Evolutionary conservation across 2,797 vertebrate species (phyloP), one percentile per base, ranked within the genome.

Genomic region (Borostomias antarcticus): DNA sequence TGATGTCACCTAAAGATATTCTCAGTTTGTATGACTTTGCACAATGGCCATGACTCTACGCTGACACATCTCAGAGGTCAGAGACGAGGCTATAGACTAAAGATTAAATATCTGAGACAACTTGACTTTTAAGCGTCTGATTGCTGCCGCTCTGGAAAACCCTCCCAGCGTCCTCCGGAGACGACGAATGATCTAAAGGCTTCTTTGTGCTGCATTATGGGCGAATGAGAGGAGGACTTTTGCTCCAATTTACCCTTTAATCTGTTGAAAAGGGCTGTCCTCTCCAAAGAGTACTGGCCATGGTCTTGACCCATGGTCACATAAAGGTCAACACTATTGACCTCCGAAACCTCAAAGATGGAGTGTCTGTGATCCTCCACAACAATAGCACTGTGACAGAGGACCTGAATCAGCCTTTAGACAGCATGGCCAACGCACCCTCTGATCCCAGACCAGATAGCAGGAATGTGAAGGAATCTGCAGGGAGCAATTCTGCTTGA

Each of bases 271-370:
- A 73, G 69, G 23, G 52, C 71, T 81, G 83, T 86, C 78, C 81
- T 68, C 5, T 7, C 37, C 64, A 78, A 47, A 68, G 70, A 76
- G 35, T 68, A 70, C 64, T 73, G 51, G 43, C 77, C 81, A 82
- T 79, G 70, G 78, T 79, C 78, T 61, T 77, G 81, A 83, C 85
- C 75, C 56, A 72, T n/a, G 76, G 81, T 75, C 75, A 72, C 43
- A 47, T 17, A 69, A 40, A 84, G 80, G 84, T 87, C 81, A 87
- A 77, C 29, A 58, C 53, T 25, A 58, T 3, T 86, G 77, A 85
- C 83, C 81, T 73, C 66, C 9, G 2, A 8, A 76, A 79, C 54
- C 63, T 68, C 52, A 17, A 62, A 64, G 28, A 77, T 68, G 28
- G 30, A 13, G 51, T 73, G 54, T 74, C 79, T 82, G 54, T 85